Evolutionary conservation across 2,113 vertebrate genomes (phyloP).

Genomic region (Corapipo altera): DNA sequence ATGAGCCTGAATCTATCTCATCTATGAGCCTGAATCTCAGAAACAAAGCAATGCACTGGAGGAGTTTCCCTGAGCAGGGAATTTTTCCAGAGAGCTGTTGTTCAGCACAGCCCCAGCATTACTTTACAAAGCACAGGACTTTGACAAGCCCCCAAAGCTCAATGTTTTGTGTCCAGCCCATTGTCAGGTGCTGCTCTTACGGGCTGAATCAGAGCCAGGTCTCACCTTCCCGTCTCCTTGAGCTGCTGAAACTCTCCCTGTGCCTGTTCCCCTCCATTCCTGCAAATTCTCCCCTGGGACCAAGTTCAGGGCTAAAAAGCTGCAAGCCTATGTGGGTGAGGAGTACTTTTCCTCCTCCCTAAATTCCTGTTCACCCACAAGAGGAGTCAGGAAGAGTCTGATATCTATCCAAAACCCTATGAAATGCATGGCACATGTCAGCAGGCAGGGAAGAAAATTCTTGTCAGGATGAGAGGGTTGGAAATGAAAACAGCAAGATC

Average conservation of each 20-base stretch:
- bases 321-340: background rate
- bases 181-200: background rate
- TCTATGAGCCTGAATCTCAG: fast-evolving
- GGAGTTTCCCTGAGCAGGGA: background rate
- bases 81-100: background rate
- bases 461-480: fast-evolving
- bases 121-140: background rate
- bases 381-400: background rate
- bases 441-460: background rate
- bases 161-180: background rate
- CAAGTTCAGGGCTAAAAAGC: fast-evolving
- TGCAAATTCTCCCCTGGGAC: background rate
- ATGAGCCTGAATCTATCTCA: background rate
- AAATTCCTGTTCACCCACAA: background rate
- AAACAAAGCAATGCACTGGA: fast-evolving
- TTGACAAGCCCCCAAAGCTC: background rate
- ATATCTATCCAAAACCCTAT: fast-evolving
- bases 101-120: background rate
- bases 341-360: background rate
- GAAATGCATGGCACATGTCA: fast-evolving
- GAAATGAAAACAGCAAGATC: fast-evolving
- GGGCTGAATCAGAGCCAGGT: background rate
- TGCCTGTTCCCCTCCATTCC: background rate
- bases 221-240: background rate
- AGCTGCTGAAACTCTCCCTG: background rate